A percentile compares a stretch with the other conserved stretches of the same genome.
phyloP scores from a whole-genome alignment of 2,113 vertebrate genomes.

The Podiceps cristatus region DNA sequence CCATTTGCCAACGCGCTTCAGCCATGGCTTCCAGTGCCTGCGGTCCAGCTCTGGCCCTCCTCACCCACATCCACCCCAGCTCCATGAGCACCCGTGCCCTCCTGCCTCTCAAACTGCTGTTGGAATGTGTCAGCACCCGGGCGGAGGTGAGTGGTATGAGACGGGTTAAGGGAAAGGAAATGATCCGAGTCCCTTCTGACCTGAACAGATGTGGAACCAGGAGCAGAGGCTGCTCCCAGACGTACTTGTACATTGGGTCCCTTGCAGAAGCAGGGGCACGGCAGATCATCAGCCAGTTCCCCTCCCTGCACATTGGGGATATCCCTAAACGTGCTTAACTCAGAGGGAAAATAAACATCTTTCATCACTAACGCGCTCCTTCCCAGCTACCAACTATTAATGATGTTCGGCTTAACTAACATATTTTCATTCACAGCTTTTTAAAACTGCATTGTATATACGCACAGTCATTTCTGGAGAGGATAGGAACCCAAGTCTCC shows the following conservation, averaged over 20 bases:
- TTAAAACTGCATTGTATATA: neutral
- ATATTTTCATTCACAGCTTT: neutral
- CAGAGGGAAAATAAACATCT: neutral
- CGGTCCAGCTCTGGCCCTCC: neutral
- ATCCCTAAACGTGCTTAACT: neutral
- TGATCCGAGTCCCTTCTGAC: neutral
- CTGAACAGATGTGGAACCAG: neutral
- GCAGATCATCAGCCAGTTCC: neutral
- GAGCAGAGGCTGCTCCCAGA: neutral
- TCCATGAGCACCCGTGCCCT: neutral
- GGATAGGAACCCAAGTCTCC: neutral
- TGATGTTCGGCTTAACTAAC: neutral
- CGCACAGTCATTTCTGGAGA: neutral
- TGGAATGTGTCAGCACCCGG: accelerated
- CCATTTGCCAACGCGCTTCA: accelerated
- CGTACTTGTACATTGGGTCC: neutral
- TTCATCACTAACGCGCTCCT: neutral
- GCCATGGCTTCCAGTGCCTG: neutral
- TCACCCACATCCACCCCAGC: neutral
- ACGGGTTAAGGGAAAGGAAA: neutral
- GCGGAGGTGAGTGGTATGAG: neutral
- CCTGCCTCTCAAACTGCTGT: neutral
- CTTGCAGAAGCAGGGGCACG: neutral
- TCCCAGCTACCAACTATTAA: neutral
- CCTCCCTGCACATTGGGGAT: neutral